Evolutionary conservation across 2,113 vertebrate genomes (phyloP).

Genomic region (Panthera leo): DNA sequence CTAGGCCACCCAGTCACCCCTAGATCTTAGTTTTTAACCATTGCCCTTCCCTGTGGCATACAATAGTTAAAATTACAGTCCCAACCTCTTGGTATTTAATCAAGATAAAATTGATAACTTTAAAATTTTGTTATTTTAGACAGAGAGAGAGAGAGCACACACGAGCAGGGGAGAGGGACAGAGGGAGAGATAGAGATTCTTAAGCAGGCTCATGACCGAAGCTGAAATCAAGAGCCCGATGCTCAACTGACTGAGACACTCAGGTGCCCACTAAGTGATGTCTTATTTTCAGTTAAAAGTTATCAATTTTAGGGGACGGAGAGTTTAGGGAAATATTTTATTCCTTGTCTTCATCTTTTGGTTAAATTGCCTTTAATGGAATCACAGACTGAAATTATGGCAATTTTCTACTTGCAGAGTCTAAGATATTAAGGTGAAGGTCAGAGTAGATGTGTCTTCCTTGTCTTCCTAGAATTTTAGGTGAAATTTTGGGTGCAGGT

Average conservation of each 20-base stretch:
- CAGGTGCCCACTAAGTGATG: too few relatives aligned
- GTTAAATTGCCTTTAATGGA: background rate
- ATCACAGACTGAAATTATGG: background rate
- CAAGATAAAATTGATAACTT: slow-evolving; percentile 34
- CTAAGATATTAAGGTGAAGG: background rate
- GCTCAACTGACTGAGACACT: too few relatives aligned
- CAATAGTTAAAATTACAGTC: background rate
- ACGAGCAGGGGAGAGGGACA: too few relatives aligned
- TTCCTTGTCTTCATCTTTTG: slow-evolving; percentile 1
- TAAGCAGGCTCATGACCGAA: too few relatives aligned
- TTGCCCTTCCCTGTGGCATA: background rate
- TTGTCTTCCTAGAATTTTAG: slow-evolving; percentile 1
- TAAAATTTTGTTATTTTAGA: too few relatives aligned
- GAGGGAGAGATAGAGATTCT: too few relatives aligned
- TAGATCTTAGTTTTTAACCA: background rate
- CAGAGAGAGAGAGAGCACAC: too few relatives aligned
- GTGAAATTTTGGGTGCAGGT: background rate
- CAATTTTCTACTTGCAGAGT: background rate
- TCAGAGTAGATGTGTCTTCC: background rate
- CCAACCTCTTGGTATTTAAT: background rate
- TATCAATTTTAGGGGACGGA: background rate
- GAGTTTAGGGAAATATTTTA: background rate
- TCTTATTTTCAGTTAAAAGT: too few relatives aligned
- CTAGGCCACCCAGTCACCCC: too few relatives aligned
- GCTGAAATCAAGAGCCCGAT: too few relatives aligned